Percentiles rank a stretch among this genome's conserved stretches.
These are phyloP conservation scores for Brachycybe producta DNA, from an alignment of 2,888 invertebrate species.

Conservation along the genomic window DNA sequence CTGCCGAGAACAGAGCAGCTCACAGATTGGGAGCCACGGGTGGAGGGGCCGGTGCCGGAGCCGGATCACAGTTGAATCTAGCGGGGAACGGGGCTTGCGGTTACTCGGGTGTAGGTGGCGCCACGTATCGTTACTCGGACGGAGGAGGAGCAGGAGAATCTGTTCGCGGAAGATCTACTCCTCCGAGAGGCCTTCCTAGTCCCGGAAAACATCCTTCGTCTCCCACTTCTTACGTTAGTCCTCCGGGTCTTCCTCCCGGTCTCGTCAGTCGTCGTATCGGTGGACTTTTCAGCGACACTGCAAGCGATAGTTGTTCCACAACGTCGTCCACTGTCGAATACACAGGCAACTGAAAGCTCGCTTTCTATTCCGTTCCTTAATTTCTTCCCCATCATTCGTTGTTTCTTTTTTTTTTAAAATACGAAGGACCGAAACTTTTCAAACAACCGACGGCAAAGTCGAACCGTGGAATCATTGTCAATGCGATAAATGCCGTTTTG, in stretches of 20 bases:
- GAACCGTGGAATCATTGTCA: slow-evolving; percentile 89
- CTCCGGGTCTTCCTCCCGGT: slow-evolving; percentile 19
- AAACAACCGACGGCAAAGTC: slow-evolving; percentile 96
- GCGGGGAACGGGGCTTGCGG: slow-evolving; percentile 46
- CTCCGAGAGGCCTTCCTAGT: slow-evolving; percentile 72
- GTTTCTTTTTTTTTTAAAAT: neutral
- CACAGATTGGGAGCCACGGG: slow-evolving; percentile 11
- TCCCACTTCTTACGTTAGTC: slow-evolving; percentile 42
- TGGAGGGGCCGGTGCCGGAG: slow-evolving; percentile 46
- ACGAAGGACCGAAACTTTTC: slow-evolving; percentile 78
- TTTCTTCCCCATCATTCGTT: slow-evolving; percentile 12
- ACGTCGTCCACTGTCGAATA: slow-evolving; percentile 51
- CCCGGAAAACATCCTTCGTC: slow-evolving; percentile 59
- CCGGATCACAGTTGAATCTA: slow-evolving; percentile 61
- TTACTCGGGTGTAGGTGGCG: neutral
- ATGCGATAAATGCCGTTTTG: slow-evolving; percentile 96
- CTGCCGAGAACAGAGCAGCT: slow-evolving; percentile 14
- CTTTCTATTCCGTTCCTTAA: slow-evolving; percentile 10
- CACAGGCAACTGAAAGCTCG: slow-evolving; percentile 25
- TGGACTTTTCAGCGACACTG: slow-evolving; percentile 43
- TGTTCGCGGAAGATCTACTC: slow-evolving; percentile 64
- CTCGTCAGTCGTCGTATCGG: slow-evolving; percentile 16
- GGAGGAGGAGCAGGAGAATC: too few relatives aligned
- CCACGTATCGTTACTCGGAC: slow-evolving; percentile 9
- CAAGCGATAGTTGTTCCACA: slow-evolving; percentile 72